Evolutionary conservation across 2,113 vertebrate genomes (phyloP), one percentile per base, ranked within the genome.

Genomic region (Etheostoma cragini): DNA sequence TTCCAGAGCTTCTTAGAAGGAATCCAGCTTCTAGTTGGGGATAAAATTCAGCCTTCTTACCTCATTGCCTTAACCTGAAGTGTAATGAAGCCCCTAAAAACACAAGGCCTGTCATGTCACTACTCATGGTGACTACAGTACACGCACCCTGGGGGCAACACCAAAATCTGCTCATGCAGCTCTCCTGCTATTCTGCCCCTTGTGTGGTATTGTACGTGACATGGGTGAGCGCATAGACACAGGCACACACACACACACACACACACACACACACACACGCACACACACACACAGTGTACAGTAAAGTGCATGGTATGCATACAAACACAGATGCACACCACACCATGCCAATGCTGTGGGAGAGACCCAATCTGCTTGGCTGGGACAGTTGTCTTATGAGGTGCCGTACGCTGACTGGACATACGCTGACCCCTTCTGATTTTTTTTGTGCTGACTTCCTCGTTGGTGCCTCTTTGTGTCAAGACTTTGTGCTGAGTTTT

Each of bases 161-260:
- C 90, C 91, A 79, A 87, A 90, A 92, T 93, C 72, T 94, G 93
- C 90, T 86, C 92, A 93, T 93, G 89, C 91, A 94, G 93, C 93
- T 92, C 85, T 92, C 82, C 88, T 92, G 90, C 85, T 92, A 88
- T 78, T 75, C 87, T 87, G 83, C 80, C 86, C 90, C 84, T 91
- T 87, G 90, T 76, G 80, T 65, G 15, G 78, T 84, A 94, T 92
- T 71, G 75, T 82, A 91, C 79, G 42, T 93, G 92, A 94, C 93
- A 90, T 16, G 56, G 70, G 76, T 64, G 58, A 73, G 14, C 60
- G 42, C 72, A 56, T 64, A 75, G 75, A 69, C 71, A 80, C 57
- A 53, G 62, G n/a, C 42, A 61, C 62, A 57, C 38, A 38, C 38
- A 38, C 38, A 38, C 38, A 10, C 38, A 38, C 38, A 54, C 72